A percentile compares a stretch with the other conserved stretches of the same genome.
phyloP scores from a whole-genome alignment of 2,113 vertebrate genomes.

The Notechis scutatus region DNA sequence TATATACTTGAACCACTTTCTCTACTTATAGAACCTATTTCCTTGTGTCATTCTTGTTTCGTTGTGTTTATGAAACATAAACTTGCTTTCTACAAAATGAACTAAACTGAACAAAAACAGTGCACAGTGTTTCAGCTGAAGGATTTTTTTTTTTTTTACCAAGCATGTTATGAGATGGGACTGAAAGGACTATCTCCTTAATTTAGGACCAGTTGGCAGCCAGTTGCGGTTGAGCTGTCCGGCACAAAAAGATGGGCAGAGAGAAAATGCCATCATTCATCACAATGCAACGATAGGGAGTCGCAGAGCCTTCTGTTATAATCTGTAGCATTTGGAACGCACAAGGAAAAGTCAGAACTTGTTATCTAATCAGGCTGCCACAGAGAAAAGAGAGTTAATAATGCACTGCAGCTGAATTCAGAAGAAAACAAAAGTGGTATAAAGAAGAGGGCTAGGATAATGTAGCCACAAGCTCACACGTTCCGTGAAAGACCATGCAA shows the following conservation, averaged over 20 bases:
- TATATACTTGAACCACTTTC: not conserved
- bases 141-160: not conserved
- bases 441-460: not conserved
- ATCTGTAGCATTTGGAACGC: not conserved
- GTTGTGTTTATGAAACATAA: not conserved
- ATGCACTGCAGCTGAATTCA: not conserved
- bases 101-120: not conserved
- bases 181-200: slow-evolving; percentile 6
- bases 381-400: not conserved
- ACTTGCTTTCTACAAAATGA: not conserved
- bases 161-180: not conserved
- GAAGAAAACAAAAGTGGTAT: not conserved
- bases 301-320: not conserved
- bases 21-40: not conserved
- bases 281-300: not conserved
- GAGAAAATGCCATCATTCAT: not conserved
- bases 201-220: not conserved
- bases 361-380: not conserved
- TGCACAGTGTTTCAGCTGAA: not conserved
- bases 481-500: not conserved
- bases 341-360: not conserved
- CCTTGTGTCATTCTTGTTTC: not conserved
- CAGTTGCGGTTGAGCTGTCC: not conserved
- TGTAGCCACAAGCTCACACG: not conserved
- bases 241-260: not conserved